phyloP scores from a whole-genome alignment of 2,888 invertebrate genomes.

The Poecilobothrus nobilitatus region DNA sequence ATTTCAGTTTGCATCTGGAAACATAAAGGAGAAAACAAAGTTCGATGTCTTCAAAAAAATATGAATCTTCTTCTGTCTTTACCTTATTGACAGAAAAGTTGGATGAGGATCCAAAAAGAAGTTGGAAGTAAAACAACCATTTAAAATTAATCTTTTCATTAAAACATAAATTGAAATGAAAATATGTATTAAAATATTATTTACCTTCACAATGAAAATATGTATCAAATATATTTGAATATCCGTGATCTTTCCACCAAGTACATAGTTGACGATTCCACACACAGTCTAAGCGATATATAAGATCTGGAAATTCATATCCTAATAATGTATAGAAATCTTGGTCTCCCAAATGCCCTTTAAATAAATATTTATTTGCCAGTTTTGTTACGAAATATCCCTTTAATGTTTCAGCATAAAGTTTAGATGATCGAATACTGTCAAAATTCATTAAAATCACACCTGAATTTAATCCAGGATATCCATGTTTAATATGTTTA shows the following conservation, averaged over 20 bases:
- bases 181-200: background rate
- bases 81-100: too few relatives aligned
- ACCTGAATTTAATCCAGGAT: conserved; percentile 75
- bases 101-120: too few relatives aligned
- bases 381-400: conserved; percentile 48
- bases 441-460: conserved; percentile 63
- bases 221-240: conserved; percentile 59
- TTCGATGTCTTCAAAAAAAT: too few relatives aligned
- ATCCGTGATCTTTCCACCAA: conserved; percentile 73
- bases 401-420: conserved; percentile 51
- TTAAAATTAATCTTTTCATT: too few relatives aligned
- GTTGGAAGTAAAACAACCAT: too few relatives aligned
- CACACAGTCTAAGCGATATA: conserved; percentile 63
- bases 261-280: conserved; percentile 76
- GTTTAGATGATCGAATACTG: conserved; percentile 53
- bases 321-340: conserved; percentile 68
- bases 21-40: too few relatives aligned
- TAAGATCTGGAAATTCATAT: conserved; percentile 59
- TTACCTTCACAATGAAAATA: conserved; percentile 59
- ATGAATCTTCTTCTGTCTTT: too few relatives aligned
- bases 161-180: too few relatives aligned
- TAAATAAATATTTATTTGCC: conserved; percentile 55
- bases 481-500: conserved; percentile 44
- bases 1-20: too few relatives aligned
- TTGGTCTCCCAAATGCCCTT: conserved; percentile 73